Base-by-base conservation (phyloP, 2,797 vertebrate species). In the Amblyopsis hoosieri region DNA sequence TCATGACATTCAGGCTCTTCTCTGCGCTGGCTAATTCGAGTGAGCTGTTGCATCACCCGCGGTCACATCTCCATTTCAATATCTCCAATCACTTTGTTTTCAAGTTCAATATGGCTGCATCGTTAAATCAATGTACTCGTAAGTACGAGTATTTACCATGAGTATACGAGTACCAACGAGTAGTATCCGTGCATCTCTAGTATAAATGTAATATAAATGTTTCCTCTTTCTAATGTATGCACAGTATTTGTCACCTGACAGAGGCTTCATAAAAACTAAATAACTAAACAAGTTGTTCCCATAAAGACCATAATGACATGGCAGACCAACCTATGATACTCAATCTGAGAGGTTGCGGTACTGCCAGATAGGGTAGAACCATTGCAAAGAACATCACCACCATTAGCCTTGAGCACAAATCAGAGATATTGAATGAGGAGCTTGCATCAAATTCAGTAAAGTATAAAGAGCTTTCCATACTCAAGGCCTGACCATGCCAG, bases 391-490 rank as follows among this genome's bases (percentile, higher is more conserved):
- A 42, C 37, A 9, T 42, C 37, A 42, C 37, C 37, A 42, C 7
- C 37, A 7, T 8, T 7, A 42, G 23, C 37, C 37, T 42, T 42
- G 37, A 42, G 37, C 37, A 9, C 7, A 42, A 42, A 42, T 42
- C 37, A 2, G 37, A 42, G 1, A 8, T 42, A 9, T 42, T 42
- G 37, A 42, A 42, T 46, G 55, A 19, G 12, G 19, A 74, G 54
- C 19, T 17, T 45, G 51, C 54, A 56, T 68, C 58, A 74, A 60
- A 60, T 14, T 54, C 62, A 54, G 65, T 54, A 72, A 80, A 83
- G 69, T 67, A 48, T 31, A 64, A 80, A 64, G 53, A 51, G 45
- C 70, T 57, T 74, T 70, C 45, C 69, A 67, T 78, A 17, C 54
- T 70, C 53, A 53, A 17, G 23, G 46, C 72, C 62, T 67, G 72